Evolutionary conservation across 2,888 invertebrate genomes (phyloP), one percentile per base, ranked within the genome.

Genomic region (Pelosia muscerda): DNA sequence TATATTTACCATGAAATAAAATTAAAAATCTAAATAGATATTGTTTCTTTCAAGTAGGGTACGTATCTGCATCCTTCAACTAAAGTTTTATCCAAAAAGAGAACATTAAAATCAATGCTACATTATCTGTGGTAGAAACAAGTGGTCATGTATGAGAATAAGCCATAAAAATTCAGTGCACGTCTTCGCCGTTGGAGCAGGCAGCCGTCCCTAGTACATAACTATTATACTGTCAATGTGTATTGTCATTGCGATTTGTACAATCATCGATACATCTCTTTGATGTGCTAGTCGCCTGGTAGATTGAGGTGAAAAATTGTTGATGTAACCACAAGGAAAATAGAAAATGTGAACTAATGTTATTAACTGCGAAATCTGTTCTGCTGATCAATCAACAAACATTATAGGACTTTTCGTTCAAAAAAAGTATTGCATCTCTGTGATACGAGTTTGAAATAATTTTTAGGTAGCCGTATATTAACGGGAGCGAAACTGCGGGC

Each of bases 231-330:
- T 15, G 59, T 59, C 59, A 19, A 38, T 15, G 23, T 15, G 23
- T 60, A 60, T 59, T 54, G 59, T 34, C 54, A 34, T 53, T 34
- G 54, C 65, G 34, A 28, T 65, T 65, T n/a, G 19, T 31, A 59
- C 58, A 23, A n/a, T 55, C 23, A 19, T 22, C 55, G n/a, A 55
- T 26, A 54, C 49, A 74, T 49, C 60, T 62, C 67, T 64, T 76
- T 26, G 28, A n/a, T 15, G 56, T 22, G 19, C 74, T 77, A 66
- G 0, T 56, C 65, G 23, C 79, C 76, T 77, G 58, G 74, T 78
- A 77, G 0, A 26, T 25, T 26, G 25, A 53, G 65, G 63, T 69
- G 56, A 68, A 67, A 69, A 67, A 13, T 68, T 49, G 49, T 2
- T 49, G 8, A 4, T 2, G 5, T 5, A 6, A 42, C 11, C 31